Percentiles rank a stretch among this genome's conserved stretches.
phyloP scores from a whole-genome alignment of 2,797 vertebrate genomes.

The Xyrichtys novacula region DNA sequence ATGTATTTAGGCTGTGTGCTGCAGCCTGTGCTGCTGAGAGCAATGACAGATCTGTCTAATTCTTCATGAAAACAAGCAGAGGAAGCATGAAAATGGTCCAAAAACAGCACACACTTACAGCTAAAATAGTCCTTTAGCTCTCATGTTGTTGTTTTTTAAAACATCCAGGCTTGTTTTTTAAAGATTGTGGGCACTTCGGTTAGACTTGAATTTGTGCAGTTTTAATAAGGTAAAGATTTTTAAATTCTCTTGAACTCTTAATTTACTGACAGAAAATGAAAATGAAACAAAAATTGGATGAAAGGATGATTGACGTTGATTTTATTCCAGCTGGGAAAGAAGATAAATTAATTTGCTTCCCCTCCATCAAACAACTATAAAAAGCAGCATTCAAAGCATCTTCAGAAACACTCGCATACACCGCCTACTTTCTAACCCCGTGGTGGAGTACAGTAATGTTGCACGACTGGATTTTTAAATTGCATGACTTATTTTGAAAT shows the following conservation, averaged over 20 bases:
- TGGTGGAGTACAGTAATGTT: not conserved
- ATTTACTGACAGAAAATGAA: not conserved
- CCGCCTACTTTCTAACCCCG: not conserved
- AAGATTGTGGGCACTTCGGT: not conserved
- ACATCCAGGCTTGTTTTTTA: not conserved
- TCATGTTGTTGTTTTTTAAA: not conserved
- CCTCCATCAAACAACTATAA: not conserved
- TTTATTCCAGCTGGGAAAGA: not conserved
- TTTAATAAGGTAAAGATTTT: not conserved
- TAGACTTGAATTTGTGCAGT: not conserved
- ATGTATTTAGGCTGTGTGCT: conserved; percentile 25
- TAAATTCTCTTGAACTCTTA: not conserved
- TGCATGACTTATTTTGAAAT: no score
- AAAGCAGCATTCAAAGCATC: no score
- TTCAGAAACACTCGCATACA: not conserved
- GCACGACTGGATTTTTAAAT: not conserved
- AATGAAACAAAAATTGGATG: not conserved
- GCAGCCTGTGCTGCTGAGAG: conserved; percentile 29
- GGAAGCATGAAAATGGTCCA: not conserved
- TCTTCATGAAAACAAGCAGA: conserved; percentile 8
- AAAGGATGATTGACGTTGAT: not conserved
- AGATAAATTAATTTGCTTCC: not conserved
- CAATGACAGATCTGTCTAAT: not conserved
- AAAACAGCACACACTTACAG: not conserved
- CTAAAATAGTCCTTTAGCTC: no score